Evolutionary conservation across 2,888 invertebrate species (phyloP).

Genomic region (Heteromyza rotundicornis): DNA sequence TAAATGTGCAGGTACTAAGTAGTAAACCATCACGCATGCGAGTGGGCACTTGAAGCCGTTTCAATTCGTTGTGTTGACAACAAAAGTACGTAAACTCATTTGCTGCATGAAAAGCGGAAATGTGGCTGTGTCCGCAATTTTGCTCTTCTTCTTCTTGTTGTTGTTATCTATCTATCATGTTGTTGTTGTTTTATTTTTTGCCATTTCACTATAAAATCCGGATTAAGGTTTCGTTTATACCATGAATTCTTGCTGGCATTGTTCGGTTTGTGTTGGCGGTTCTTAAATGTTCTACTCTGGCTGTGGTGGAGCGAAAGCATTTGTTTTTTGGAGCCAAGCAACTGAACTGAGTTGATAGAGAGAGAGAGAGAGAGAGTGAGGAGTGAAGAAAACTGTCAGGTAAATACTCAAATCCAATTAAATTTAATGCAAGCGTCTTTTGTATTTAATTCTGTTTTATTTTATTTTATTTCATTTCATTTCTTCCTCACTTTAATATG

Average conservation of each 20-base stretch:
- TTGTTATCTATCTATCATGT: not conserved
- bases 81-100: slow-evolving; percentile 13
- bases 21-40: too few species aligned
- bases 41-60: not conserved
- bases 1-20: not conserved
- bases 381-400: too few species aligned
- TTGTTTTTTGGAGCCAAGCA: too few species aligned
- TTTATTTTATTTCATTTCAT: too few species aligned
- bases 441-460: not conserved
- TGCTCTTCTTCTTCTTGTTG: not conserved
- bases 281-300: too few species aligned
- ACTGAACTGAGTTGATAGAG: too few species aligned
- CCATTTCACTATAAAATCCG: slow-evolving; percentile 41
- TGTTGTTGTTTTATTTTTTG: not conserved
- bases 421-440: slow-evolving; percentile 43
- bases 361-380: too few species aligned
- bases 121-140: slow-evolving; percentile 3
- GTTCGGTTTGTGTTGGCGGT: too few species aligned
- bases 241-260: too few species aligned
- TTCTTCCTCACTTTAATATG: not conserved
- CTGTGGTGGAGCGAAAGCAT: too few species aligned
- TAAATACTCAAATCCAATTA: slow-evolving; percentile 54
- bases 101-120: not conserved
- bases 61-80: slow-evolving; percentile 14
- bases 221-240: too few species aligned